Evolutionary conservation across 2,888 invertebrate species (phyloP), one percentile per base, ranked within the genome.

Genomic region (Unio delphinus): DNA sequence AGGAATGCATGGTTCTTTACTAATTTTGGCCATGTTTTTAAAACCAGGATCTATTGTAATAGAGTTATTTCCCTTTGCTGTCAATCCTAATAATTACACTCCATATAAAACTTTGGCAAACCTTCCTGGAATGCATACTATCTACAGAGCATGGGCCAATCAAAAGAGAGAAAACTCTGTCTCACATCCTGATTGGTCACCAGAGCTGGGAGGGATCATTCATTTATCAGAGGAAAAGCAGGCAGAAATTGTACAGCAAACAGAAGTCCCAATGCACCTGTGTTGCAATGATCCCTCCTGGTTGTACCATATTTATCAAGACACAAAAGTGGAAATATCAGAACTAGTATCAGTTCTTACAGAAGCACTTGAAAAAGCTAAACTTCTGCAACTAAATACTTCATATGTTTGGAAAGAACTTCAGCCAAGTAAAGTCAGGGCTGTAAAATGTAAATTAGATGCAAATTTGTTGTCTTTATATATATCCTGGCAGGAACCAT

Each of bases 51-150:
- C 90, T 55, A 72, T 87, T 61, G 75, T 92, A 4, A 76, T 92
- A 20, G 92, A 92, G 83, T 72, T 92, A n/a, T 92, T 91, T 81
- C 92, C 92, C 0, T 92, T 89, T 82, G 91, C 89, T 1, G 87
- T 92, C 34, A 86, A 87, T 69, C 89, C 91, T 23, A 75, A 83
- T 4, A 78, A 89, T 71, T 91, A 91, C 65, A 90, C 91, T 7
- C 91, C 91, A 20, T 90, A 90, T 70, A 89, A 86, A 79, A 90
- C 90, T 6, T 78, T 92, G 26, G 85, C 86, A 62, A 65, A 79
- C n/a, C 67, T 90, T 7, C 77, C 82, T 4, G 86, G 83, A 17
- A 85, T 89, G 80, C 80, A 83, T 15, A 73, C 91, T 54, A 69
- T 81, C 4, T 92, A 92, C 75, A 79, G 74, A 54, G 74, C 89